These are phyloP conservation scores for Cheilosia vernalis DNA, from an alignment of 2,888 invertebrate species.

Conservation along the genomic window DNA sequence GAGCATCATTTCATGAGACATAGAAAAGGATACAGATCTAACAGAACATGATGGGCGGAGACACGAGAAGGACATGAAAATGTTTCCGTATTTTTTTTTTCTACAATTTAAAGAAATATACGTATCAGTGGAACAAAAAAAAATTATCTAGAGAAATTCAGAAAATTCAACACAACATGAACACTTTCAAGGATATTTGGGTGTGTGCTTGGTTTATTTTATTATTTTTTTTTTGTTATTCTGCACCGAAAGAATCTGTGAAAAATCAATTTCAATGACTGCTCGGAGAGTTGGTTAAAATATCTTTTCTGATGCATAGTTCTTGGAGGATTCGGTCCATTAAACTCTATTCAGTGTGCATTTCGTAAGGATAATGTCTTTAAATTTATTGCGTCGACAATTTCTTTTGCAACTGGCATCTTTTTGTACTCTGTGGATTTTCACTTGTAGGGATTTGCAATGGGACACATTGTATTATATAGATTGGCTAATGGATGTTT, in stretches of 20 bases:
- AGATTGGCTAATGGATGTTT: neutral
- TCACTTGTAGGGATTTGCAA: neutral
- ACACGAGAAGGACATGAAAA: neutral
- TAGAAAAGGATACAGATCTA: conserved; percentile 15
- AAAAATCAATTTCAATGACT: conserved; percentile 64
- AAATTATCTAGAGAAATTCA: conserved; percentile 8
- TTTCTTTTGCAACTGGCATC: neutral
- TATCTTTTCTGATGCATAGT: conserved; percentile 19
- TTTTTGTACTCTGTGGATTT: neutral
- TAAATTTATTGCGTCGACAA: conserved; percentile 26
- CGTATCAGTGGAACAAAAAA: neutral
- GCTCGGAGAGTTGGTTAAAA: conserved; percentile 20
- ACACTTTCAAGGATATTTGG: conserved; percentile 64
- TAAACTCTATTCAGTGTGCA: conserved; percentile 62
- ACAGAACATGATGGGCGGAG: conserved; percentile 7
- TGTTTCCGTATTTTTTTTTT: neutral
- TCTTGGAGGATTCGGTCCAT: conserved; percentile 66
- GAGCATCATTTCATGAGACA: conserved; percentile 32
- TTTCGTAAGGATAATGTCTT: conserved; percentile 46
- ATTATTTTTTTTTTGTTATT: neutral
- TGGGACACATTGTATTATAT: neutral
- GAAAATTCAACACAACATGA: conserved; percentile 30
- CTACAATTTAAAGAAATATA: neutral
- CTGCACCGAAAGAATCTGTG: conserved; percentile 25
- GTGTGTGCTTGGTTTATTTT: neutral